phyloP scores from a whole-genome alignment of 2,797 vertebrate genomes.

The Anabas testudineus region DNA sequence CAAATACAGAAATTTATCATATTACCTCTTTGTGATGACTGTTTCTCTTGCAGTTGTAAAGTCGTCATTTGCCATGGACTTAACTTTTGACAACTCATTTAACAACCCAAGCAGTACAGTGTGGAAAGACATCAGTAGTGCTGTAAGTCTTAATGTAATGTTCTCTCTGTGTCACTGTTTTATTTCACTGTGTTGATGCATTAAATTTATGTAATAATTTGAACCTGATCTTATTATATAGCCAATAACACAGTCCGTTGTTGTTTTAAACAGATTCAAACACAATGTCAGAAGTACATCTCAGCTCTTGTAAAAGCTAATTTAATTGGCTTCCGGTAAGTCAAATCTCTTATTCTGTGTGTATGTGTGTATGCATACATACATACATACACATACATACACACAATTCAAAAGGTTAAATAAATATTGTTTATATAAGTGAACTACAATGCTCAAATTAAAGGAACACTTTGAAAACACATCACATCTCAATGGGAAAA shows the following conservation, averaged over 20 bases:
- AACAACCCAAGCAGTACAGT: accelerated
- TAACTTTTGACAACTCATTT: accelerated
- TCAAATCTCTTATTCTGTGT: neutral
- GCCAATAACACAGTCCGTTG: conserved; percentile 1
- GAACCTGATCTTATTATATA: neutral
- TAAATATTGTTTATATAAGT: no score
- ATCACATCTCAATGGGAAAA: no score
- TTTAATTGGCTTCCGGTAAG: neutral
- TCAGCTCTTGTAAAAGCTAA: accelerated
- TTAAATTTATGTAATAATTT: neutral
- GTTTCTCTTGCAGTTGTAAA: accelerated
- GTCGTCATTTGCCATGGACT: neutral
- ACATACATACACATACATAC: no score
- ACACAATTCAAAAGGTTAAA: no score
- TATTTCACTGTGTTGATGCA: neutral
- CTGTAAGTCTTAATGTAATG: conserved; percentile 43
- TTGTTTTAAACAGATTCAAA: conserved; percentile 49
- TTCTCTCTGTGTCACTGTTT: neutral
- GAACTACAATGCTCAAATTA: no score
- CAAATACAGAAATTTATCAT: no score
- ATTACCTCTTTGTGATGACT: no score
- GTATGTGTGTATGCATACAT: no score
- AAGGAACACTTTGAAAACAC: no score
- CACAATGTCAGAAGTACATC: accelerated
- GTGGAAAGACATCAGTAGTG: accelerated